phyloP scores from a whole-genome alignment of 1,140 invertebrate genomes.

The Drosophila prosaltans region DNA sequence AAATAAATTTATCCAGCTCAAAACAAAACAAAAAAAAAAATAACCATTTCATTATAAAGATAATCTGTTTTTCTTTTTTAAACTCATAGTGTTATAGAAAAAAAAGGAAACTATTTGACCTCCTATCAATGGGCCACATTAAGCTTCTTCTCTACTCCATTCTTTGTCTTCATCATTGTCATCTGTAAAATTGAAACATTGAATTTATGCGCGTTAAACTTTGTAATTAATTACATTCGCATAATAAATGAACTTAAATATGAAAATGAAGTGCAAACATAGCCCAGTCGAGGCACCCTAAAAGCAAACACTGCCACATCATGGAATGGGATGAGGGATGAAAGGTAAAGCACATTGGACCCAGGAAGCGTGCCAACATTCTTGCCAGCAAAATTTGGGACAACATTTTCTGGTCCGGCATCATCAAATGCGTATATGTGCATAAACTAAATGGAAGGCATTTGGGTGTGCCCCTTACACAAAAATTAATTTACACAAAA shows the following conservation, averaged over 20 bases:
- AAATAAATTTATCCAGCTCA: too few relatives aligned
- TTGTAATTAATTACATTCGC: conserved; percentile 77
- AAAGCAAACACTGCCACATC: conserved; percentile 15
- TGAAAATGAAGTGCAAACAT: conserved; percentile 75
- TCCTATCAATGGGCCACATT: conserved; percentile 31
- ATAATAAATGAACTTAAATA: conserved; percentile 80
- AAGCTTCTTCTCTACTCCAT: conserved; percentile 5
- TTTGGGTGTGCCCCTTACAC: conserved; percentile 44
- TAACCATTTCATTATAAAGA: too few relatives aligned
- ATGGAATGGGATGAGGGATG: background rate
- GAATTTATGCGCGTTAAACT: conserved; percentile 65
- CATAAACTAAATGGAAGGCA: conserved; percentile 11
- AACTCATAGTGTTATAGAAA: background rate
- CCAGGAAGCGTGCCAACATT: background rate
- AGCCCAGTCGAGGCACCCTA: conserved; percentile 15
- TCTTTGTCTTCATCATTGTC: conserved; percentile 20
- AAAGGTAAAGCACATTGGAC: background rate
- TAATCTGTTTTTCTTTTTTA: too few relatives aligned
- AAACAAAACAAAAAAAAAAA: too few relatives aligned
- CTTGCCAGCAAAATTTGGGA: conserved; percentile 11
- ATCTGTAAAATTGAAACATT: conserved; percentile 48
- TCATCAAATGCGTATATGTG: conserved; percentile 38
- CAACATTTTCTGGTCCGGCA: conserved; percentile 9
- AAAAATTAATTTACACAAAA: conserved; percentile 72
- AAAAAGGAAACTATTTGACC: conserved; percentile 30